Percentiles rank a stretch among this genome's conserved stretches.
These are phyloP conservation scores for Flexamia atlantica DNA, from an alignment of 2,888 invertebrate species.

Conservation along the genomic window DNA sequence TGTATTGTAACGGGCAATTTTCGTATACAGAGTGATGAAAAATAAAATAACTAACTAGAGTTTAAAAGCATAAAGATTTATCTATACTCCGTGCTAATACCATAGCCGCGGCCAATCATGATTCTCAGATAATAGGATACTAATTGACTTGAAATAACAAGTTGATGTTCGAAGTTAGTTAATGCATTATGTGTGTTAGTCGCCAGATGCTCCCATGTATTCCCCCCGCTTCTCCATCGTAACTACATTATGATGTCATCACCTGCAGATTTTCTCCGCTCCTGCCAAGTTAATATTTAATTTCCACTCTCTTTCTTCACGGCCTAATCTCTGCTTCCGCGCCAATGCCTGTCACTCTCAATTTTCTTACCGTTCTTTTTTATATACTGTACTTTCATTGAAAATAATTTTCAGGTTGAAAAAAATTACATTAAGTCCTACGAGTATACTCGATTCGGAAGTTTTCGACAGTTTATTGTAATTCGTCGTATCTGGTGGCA, in stretches of 20 bases:
- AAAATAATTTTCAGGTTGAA: no score
- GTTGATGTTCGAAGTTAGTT: slow-evolving; percentile 25
- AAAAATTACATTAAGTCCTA: no score
- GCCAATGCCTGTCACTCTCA: slow-evolving; percentile 16
- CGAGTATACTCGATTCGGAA: no score
- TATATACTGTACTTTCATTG: no score
- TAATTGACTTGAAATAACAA: slow-evolving; percentile 22
- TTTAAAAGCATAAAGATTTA: no score
- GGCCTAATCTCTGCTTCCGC: slow-evolving; percentile 19
- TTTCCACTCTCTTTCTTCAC: slow-evolving; percentile 35
- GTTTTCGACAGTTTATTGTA: no score
- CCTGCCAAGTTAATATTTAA: slow-evolving; percentile 32
- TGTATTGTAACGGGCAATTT: no score
- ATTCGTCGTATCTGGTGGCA: no score
- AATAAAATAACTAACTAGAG: no score
- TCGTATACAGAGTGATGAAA: no score
- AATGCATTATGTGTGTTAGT: slow-evolving; percentile 12
- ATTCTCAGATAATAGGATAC: not conserved
- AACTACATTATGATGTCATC: slow-evolving; percentile 35
- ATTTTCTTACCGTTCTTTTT: not conserved
- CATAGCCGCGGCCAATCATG: not conserved
- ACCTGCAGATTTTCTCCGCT: slow-evolving; percentile 29
- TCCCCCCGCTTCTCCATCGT: not conserved
- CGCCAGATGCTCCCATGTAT: not conserved
- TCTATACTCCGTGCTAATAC: no score